Evolutionary conservation across 92 coral and sea anemone species (phyloP).

Genomic region (Parazoanthus darwini): DNA sequence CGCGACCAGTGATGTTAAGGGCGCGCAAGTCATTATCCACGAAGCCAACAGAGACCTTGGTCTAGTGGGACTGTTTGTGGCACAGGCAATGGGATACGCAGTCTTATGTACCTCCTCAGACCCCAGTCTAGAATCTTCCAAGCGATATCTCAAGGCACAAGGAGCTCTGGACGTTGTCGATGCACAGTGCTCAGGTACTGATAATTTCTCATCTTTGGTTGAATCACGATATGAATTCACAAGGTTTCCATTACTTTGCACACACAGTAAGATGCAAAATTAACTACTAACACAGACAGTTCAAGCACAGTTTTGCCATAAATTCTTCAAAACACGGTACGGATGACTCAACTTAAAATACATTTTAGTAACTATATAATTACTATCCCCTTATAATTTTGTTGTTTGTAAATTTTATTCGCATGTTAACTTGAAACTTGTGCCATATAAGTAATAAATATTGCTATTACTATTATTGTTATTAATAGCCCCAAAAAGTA

Average conservation of each 20-base stretch:
- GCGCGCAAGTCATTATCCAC: constrained; percentile 32
- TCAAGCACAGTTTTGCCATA: too few species aligned
- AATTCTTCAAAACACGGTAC: too few species aligned
- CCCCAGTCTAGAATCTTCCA: constrained; percentile 27
- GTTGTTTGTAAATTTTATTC: too few species aligned
- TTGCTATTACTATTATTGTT: too few species aligned
- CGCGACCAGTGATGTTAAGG: constrained; percentile 4
- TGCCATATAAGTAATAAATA: too few species aligned
- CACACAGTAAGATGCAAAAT: too few species aligned
- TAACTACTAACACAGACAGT: too few species aligned
- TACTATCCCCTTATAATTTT: too few species aligned
- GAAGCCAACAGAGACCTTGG: constrained; percentile 49
- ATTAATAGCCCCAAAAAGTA: too few species aligned
- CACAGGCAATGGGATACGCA: constrained; percentile 45
- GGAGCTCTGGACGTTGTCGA: constrained; percentile 24
- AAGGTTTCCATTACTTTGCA: too few species aligned
- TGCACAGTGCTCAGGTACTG: constrained; percentile 28
- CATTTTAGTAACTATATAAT: neutral
- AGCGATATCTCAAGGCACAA: constrained; percentile 22
- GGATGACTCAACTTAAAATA: neutral
- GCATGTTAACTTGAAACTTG: too few species aligned
- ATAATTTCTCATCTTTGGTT: too few species aligned
- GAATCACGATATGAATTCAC: neutral
- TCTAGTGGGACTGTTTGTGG: constrained; percentile 30
- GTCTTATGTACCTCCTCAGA: constrained; percentile 31